These are phyloP conservation scores for Hippocampus comes DNA, from an alignment of 2,113 vertebrate species.

Conservation along the genomic window DNA sequence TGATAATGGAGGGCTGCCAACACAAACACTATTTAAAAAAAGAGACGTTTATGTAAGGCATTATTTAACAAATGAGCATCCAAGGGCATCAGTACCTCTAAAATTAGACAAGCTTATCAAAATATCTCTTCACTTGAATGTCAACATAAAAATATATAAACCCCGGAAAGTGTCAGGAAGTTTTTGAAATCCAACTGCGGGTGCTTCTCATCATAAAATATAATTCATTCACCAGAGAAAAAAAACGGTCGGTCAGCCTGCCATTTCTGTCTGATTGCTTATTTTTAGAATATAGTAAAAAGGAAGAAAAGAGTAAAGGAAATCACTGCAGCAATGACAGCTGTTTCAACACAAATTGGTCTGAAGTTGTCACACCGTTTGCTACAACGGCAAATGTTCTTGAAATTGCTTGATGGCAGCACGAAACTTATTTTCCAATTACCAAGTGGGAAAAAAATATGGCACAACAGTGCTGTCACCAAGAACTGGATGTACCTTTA, in stretches of 20 bases:
- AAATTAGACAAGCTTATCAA: background rate
- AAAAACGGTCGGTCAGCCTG: background rate
- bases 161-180: background rate
- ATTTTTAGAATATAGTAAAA: slow-evolving; percentile 8
- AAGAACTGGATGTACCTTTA: too few species aligned
- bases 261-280: background rate
- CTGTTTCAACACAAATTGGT: background rate
- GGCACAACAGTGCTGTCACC: too few species aligned
- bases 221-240: background rate
- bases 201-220: background rate
- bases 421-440: background rate
- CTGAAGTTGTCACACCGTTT: background rate
- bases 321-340: background rate
- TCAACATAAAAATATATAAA: background rate
- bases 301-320: background rate
- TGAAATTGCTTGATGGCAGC: background rate
- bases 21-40: background rate
- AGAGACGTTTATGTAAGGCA: background rate
- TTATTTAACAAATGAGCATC: slow-evolving; percentile 8
- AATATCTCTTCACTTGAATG: background rate
- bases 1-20: background rate
- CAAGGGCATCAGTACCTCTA: background rate
- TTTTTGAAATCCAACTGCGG: background rate
- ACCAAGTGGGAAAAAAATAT: too few species aligned
- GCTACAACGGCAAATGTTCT: background rate